Percentiles rank a stretch among this genome's conserved stretches.
phyloP scores from a whole-genome alignment of 1,140 invertebrate species.

The Teleogryllus occipitalis region DNA sequence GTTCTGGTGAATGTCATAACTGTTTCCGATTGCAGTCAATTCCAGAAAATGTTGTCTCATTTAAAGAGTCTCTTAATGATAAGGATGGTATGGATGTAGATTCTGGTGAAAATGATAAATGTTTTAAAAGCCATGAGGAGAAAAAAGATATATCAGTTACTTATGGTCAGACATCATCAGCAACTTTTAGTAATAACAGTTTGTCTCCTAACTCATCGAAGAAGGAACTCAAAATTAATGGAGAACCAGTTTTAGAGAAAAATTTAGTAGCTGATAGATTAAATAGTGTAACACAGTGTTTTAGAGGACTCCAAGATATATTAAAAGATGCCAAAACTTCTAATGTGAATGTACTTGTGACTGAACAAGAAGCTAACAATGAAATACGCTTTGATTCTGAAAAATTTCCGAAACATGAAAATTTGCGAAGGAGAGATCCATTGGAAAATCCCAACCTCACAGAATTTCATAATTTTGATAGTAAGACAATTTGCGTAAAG shows the following conservation, averaged over 20 bases:
- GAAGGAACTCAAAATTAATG: background rate
- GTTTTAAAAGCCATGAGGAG: background rate
- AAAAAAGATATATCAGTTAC: background rate
- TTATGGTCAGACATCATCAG: background rate
- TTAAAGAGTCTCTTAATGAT: slow-evolving; percentile 28
- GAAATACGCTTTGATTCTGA: slow-evolving; percentile 52
- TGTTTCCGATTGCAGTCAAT: slow-evolving; percentile 23
- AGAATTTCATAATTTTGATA: slow-evolving; percentile 40
- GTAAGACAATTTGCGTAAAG: slow-evolving; percentile 38
- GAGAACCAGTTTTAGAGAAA: slow-evolving; percentile 25
- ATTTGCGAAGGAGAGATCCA: slow-evolving; percentile 32
- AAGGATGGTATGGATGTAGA: slow-evolving; percentile 26
- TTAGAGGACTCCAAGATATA: slow-evolving; percentile 44
- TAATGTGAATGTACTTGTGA: slow-evolving; percentile 53
- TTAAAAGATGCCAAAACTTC: slow-evolving; percentile 55
- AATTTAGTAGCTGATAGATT: slow-evolving; percentile 26
- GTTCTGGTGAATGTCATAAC: slow-evolving; percentile 22
- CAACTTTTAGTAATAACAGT: slow-evolving; percentile 13
- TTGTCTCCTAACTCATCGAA: slow-evolving; percentile 9
- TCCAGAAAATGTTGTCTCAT: slow-evolving; percentile 25
- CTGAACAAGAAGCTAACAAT: slow-evolving; percentile 44
- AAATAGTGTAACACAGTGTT: slow-evolving; percentile 18
- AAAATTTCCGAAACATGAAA: slow-evolving; percentile 48
- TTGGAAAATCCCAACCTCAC: slow-evolving; percentile 39
- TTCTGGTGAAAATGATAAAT: background rate